Conservation (phyloP, 2,888 invertebrate species). For the Drosophila lacicola region DNA sequence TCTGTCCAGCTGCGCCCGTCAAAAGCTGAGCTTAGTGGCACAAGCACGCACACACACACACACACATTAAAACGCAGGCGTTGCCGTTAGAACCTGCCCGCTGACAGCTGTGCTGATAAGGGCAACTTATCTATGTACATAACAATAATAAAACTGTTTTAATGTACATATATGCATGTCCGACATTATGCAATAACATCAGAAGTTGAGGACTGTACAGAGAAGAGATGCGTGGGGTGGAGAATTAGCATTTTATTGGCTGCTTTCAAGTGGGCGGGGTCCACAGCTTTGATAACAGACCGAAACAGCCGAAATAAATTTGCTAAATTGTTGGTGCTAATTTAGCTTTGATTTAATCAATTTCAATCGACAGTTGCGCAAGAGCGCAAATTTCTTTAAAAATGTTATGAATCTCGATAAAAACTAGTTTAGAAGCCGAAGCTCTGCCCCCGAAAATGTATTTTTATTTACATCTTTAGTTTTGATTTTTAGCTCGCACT, state of each 20-base stretch:
- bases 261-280: conserved; percentile 13
- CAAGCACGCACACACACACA: conserved; percentile 14
- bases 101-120: conserved; percentile 55
- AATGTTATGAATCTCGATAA: conserved; percentile 12
- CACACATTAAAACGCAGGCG: background rate
- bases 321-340: conserved; percentile 42
- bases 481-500: conserved; percentile 22
- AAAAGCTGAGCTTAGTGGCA: conserved; percentile 58
- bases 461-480: conserved; percentile 10
- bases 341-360: conserved; percentile 50
- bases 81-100: conserved; percentile 29
- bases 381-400: conserved; percentile 17
- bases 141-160: conserved; percentile 22
- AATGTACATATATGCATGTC: conserved; percentile 19
- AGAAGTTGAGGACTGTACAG: conserved; percentile 24
- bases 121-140: conserved; percentile 27
- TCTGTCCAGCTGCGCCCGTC: conserved; percentile 18
- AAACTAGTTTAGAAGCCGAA: conserved; percentile 23
- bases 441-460: conserved; percentile 27
- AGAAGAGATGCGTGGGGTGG: background rate
- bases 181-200: conserved; percentile 58
- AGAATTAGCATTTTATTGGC: conserved; percentile 27
- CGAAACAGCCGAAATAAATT: conserved; percentile 16
- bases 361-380: conserved; percentile 51
- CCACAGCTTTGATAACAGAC: conserved; percentile 25